Base-by-base conservation (phyloP, 2,888 invertebrate species). In the Iselma pallidipennis region DNA sequence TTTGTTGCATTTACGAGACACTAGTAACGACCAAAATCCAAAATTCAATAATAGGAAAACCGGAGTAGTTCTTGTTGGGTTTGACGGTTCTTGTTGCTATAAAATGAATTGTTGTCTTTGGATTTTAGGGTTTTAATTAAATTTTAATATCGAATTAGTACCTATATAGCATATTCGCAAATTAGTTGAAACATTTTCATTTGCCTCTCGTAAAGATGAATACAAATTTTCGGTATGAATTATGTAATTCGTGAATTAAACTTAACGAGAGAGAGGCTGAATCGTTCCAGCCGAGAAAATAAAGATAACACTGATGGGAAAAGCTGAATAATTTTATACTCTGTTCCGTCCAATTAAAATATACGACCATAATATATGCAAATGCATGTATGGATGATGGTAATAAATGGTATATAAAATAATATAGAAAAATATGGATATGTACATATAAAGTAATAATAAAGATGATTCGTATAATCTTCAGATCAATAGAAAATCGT, bases 191-290 rank as follows among this genome's bases (percentile, higher is more conserved):
- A 45, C 45, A 45, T 23, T 45, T 45, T 23, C 45, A 21, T 45
- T 12, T 45, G 45, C 1, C 23, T 45, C 10, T 23, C 1, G 21
- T 23, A 12, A 45, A 45, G 45, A 45, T 45, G 21, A 45, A 45
- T 45, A 23, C n/a, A n/a, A 23, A 45, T 21, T 45, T 55, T 55
- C 28, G 42, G n/a, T 50, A 49, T 23, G 33, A 60, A 49, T 55
- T 59, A 29, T 25, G 51, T 25, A 59, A 60, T 60, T 51, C 33
- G 28, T 37, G 56, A 37, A 60, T 49, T 56, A 55, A 52, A 60
- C 31, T 51, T 59, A 48, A 55, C 25, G 42, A 49, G 53, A 55
- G 42, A 49, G 53, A 55, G 45, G 45, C 21, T 49, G 23, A 56
- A 33, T 57, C 33, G 29, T 25, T 21, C 19, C 33, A 21, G 29